Evolutionary conservation across 2,113 vertebrate genomes (phyloP), one percentile per base, ranked within the genome.

Genomic region (Odontesthes bonariensis): DNA sequence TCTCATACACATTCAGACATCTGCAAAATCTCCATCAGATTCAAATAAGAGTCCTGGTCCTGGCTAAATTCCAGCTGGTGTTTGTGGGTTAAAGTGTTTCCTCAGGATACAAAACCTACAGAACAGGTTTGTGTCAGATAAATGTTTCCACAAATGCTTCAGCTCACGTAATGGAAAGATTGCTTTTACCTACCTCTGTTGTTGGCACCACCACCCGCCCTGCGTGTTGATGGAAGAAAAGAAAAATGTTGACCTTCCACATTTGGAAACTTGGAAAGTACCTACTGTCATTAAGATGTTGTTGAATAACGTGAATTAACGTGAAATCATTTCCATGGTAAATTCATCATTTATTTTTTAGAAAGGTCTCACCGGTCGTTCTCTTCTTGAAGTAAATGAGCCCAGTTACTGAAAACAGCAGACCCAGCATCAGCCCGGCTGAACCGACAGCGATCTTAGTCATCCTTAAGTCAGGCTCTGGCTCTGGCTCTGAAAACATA

Each of bases 311-410:
- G 12, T n/a, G n/a, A 14, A 46, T 16, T 4, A 3, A 16, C 3
- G 5, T 16, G 13, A 17, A 16, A 40, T 46, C 5, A 4, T 46
- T 8, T 46, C 14, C 1, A 46, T 16, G 44, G 44, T 53, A 16
- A 27, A 58, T 70, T 51, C 35, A 52, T 14, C 19, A 3, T 51
- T 8, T 19, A 42, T 27, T 55, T n/a, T 6, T n/a, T n/a, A 55
- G 3, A 8, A 55, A 55, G 31, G 3, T 52, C 79, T 80, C n/a
- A 88, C 76, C 86, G 40, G 8, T 3, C 11, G 32, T n/a, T 35
- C 72, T 87, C 9, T 0, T 91, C 70, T 56, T 87, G 75, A 76
- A 88, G 78, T 80, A 91, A 82, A 88, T 70, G 16, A 87, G 31
- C 7, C 91, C 91, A 65, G 31, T 72, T 58, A 68, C 0, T 22